Base-by-base conservation (phyloP, 2,888 invertebrate genomes). In the Xestobium rufovillosum region DNA sequence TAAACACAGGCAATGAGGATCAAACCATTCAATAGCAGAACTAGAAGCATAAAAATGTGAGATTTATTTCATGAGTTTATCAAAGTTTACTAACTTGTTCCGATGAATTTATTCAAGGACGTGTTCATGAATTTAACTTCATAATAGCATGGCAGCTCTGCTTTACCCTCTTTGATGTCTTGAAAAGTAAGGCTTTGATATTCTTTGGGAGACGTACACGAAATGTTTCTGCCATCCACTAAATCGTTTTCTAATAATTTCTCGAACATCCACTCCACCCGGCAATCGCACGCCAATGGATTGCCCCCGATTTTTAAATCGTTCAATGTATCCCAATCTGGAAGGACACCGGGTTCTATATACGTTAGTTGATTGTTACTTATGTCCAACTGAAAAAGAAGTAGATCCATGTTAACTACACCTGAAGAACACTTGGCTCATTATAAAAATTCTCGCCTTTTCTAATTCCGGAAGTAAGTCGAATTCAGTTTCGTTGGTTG, bases 271-370 rank as follows among this genome's bases (percentile, higher is more conserved):
- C 83, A 83, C 53, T 83, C 79, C 39, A 87, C 86, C 41, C 78
- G 72, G 53, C 83, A 84, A 58, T 87, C 85, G 56, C 89, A 90
- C 14, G 73, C 67, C 79, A 76, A 89, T 0, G 82, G 79, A 59
- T 89, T 89, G 50, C 73, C 73, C 19, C 74, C 72, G 4, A 90
- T 69, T 46, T 84, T 78, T 32, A 89, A 59, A 32, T 69, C 68
- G 15, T 72, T 67, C 10, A 90, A 58, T 15, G 72, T 63, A 50
- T 83, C 79, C 88, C 87, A 88, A 35, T 79, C 74, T 1, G 75
- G 71, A 2, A 82, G 47, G 26, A 83, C 60, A n/a, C 71, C 68
- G 10, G 68, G 65, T 44, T 84, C 75, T n/a, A 90, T 61, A 47
- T 75, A 75, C 0, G 72, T 63, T 2, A 85, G 61, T 46, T 79